phyloP scores from a whole-genome alignment of 2,797 vertebrate species.

The Pantherophis vulpinus region DNA sequence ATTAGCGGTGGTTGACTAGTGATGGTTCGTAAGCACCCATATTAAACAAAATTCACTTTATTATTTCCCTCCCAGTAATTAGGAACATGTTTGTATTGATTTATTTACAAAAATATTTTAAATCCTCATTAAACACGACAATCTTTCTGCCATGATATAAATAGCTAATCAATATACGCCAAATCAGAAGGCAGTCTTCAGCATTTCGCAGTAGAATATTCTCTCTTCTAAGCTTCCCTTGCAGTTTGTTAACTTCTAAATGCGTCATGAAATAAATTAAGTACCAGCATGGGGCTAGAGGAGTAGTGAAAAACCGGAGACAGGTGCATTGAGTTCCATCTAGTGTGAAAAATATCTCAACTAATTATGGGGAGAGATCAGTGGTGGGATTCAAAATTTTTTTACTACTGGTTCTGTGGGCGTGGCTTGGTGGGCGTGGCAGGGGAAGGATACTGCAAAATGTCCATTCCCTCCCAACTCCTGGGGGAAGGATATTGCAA shows the following conservation, averaged over 20 bases:
- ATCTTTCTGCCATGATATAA: no score
- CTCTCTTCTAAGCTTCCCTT: neutral
- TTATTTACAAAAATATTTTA: neutral
- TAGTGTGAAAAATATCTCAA: conserved; percentile 49
- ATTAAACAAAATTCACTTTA: neutral
- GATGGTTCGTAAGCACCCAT: neutral
- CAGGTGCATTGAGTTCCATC: conserved; percentile 62
- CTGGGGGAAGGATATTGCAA: no score
- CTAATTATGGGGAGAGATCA: accelerated
- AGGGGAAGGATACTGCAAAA: no score
- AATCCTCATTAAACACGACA: neutral
- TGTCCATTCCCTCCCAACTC: no score
- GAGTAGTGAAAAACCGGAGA: conserved; percentile 34
- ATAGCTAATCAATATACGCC: neutral
- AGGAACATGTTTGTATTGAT: neutral
- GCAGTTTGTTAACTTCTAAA: neutral
- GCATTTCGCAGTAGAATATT: neutral
- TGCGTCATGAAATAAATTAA: neutral
- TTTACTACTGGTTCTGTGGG: no score
- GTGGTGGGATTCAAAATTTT: no score
- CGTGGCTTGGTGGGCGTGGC: no score
- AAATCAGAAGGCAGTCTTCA: neutral
- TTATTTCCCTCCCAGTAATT: neutral
- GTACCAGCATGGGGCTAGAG: neutral
- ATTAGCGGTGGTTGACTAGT: no score